Evolutionary conservation across 92 coral and sea anemone genomes (phyloP), one percentile per base, ranked within the genome.

Genomic region (Palythoa grandis): DNA sequence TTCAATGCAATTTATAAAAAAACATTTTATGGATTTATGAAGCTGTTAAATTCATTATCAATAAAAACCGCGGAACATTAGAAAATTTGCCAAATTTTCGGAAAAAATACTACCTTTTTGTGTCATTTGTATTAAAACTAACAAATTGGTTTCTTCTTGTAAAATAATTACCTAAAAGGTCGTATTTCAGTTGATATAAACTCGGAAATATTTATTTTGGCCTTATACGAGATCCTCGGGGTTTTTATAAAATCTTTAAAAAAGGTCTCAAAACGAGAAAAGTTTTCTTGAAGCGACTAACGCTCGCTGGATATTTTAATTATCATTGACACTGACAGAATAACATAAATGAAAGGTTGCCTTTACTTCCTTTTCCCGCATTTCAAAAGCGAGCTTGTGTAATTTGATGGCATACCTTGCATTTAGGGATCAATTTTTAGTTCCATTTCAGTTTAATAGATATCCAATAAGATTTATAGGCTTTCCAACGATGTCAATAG

Each of bases 401-500:
- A 29, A 24, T 53, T 76, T 53, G 23, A 76, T 23, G 67, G 9
- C 47, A 76, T 25, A 29, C 24, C 65, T 76, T 15, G 80, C 37
- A n/a, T 7, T 76, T 76, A 6, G 13, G 7, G 3, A 52, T 2
- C 11, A 3, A 47, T 24, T 24, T 53, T 29, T 54, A 20, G 67
- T 76, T 54, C 67, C 53, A 54, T 76, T 54, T 24, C 12, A 29
- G 47, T 76, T 76, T 76, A 76, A 76, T 76, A 35, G 65, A 76
- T 76, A 37, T 14, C 24, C 61, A 76, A 54, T 53, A 56, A 54
- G 67, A 76, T 76, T 54, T 37, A 47, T 53, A 76, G 48, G 47
- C 50, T 15, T 37, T 56, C 13, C 5, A 76, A 17, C 9, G n/a
- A 4, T 25, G 47, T 76, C 47, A 76, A 76, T 56, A 54, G 67